Evolutionary conservation across 2,113 vertebrate genomes (phyloP), one percentile per base, ranked within the genome.

Genomic region (Odontesthes bonariensis): DNA sequence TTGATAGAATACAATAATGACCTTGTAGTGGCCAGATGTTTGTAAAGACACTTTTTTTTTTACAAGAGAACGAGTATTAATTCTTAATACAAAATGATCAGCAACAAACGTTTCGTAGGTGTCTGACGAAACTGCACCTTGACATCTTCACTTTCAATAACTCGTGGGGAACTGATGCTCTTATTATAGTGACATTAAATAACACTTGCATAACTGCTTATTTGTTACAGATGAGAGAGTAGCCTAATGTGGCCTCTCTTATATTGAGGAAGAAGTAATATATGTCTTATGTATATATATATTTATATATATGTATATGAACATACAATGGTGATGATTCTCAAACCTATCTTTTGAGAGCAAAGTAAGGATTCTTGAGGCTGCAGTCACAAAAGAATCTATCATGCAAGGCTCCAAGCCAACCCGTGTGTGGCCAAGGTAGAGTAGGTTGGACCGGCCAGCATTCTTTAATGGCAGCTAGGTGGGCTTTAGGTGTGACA

Each of bases 121-220:
- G 69, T 72, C 57, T 86, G 84, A 85, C n/a, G 73, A 89, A 86
- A 77, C 75, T 79, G 78, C 73, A 83, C 84, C 88, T 68, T 81
- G 91, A 92, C 87, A 82, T 63, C 84, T 91, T 91, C 86, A 84
- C 83, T 83, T 88, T 73, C 69, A 62, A 88, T 91, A 91, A 89
- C 79, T 83, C 62, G 53, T 27, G 60, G 49, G 72, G 58, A 86
- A 52, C 47, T 79, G 74, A 88, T 55, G 79, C 57, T 68, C 63
- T 89, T 82, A 86, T 90, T 85, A 88, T 79, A 81, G 68, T 87
- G 88, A 91, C 87, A 77, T 88, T 89, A 88, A 90, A 91, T 89
- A 90, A 90, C 83, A 86, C 82, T 91, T 89, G 85, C 83, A 83
- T 88, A 88, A 89, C 86, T 86, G 86, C 59, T 79, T 87, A 67